Evolutionary conservation across 2,797 vertebrate genomes (phyloP), one percentile per base, ranked within the genome.

Genomic region (Ispidina lecontei): DNA sequence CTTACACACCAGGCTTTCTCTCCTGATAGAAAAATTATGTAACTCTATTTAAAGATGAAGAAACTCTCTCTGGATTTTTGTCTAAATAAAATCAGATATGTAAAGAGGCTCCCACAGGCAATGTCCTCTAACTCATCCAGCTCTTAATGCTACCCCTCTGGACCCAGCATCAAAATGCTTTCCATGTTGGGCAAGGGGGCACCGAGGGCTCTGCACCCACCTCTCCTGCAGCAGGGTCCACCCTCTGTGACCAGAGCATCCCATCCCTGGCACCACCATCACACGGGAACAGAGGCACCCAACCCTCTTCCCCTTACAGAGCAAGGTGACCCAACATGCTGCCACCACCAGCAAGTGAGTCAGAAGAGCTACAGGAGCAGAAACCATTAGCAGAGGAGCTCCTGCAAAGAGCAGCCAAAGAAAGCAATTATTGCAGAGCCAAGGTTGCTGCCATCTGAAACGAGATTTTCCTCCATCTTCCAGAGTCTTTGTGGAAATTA

Each of bases 211-310:
- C 65, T 3, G 7, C 51, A 19, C 21, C 28, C 55, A 0, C 29
- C 43, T 35, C 77, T 55, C 29, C 85, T 8, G 0, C 39, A 3
- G 21, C 25, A 15, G 49, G 25, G 39, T 23, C 29, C 22, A 4
- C 21, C 9, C 25, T 8, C 47, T 1, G 5, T 0, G 10, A 12
- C 19, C 3, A 31, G 35, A 67, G 43, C 74, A 15, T 3, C 51
- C 11, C 3, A 0, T 0, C 10, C 35, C 69, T 25, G 55, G 65
- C 39, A 3, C 17, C 10, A 4, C 10, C 39, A 10, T 3, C 7
- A 6, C 1, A 20, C 54, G 20, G 59, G 33, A 19, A 19, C 69
- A 55, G 5, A n/a, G 37, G 41, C 1, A 5, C 8, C 74, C 28
- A 5, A 1, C 21, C 59, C 35, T 6, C 43, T 20, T 25, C n/a